A percentile compares a stretch with the other conserved stretches of the same genome.
These are phyloP conservation scores for Eurytoma californica DNA, from an alignment of 2,888 invertebrate genomes.

Conservation along the genomic window DNA sequence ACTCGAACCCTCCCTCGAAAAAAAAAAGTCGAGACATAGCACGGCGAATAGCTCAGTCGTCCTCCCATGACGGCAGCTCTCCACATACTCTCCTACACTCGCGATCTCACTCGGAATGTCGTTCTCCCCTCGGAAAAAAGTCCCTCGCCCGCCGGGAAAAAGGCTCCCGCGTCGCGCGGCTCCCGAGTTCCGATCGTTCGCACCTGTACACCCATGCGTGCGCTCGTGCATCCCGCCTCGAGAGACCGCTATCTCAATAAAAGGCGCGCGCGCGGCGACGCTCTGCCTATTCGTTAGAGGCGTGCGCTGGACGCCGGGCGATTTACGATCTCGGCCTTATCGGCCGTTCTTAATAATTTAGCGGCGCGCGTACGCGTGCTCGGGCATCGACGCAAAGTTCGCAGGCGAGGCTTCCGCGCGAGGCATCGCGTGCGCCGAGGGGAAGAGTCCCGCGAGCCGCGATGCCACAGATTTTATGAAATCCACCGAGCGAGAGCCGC, in stretches of 20 bases:
- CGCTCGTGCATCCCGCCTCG: slow-evolving; percentile 23
- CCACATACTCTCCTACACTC: not conserved
- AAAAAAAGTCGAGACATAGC: not conserved
- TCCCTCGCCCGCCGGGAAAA: not conserved
- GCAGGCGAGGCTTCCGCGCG: slow-evolving; percentile 46
- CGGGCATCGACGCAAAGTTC: slow-evolving; percentile 28
- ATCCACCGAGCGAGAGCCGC: slow-evolving; percentile 13
- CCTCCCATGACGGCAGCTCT: not conserved
- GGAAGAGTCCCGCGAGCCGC: slow-evolving; percentile 49
- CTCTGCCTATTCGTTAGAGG: slow-evolving; percentile 62
- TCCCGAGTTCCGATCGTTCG: too few relatives aligned
- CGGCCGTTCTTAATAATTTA: slow-evolving; percentile 61
- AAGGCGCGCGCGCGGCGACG: slow-evolving; percentile 56
- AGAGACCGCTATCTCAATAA: slow-evolving; percentile 67
- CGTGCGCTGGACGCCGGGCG: slow-evolving; percentile 52
- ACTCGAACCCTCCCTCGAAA: too few relatives aligned
- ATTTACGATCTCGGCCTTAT: slow-evolving; percentile 61
- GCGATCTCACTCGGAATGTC: slow-evolving; percentile 41
- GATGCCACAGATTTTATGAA: slow-evolving; percentile 51
- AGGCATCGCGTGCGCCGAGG: slow-evolving; percentile 30
- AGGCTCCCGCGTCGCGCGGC: not conserved
- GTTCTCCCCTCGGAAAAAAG: slow-evolving; percentile 4
- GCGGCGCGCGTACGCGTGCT: slow-evolving; percentile 41
- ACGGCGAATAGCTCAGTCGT: slow-evolving; percentile 27
- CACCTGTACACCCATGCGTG: not conserved